Conservation (phyloP, 2,113 vertebrate genomes). For the Mixornis gularis region DNA sequence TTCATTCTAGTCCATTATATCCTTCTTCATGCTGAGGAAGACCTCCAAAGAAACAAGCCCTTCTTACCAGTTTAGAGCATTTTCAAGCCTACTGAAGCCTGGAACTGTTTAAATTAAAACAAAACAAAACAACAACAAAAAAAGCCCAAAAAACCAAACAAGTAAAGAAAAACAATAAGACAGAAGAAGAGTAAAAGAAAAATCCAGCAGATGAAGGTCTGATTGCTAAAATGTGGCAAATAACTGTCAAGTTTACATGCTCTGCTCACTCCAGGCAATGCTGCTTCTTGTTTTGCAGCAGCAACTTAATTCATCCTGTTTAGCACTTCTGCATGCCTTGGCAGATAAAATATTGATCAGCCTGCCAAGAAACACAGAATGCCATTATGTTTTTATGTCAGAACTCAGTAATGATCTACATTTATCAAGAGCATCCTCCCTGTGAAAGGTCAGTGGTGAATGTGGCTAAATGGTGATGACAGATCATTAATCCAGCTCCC, state of each 20-base stretch:
- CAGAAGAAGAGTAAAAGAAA: not conserved
- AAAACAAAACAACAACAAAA: not conserved
- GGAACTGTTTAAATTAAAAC: not conserved
- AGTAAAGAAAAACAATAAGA: not conserved
- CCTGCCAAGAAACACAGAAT: constrained; percentile 63
- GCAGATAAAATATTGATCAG: constrained; percentile 80
- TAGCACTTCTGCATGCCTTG: constrained; percentile 61
- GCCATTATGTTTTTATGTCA: constrained; percentile 77
- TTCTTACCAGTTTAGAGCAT: not conserved
- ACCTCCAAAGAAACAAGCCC: not conserved
- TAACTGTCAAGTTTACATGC: not conserved
- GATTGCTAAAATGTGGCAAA: not conserved
- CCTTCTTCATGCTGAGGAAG: not conserved
- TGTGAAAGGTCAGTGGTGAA: constrained; percentile 77
- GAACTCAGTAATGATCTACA: constrained; percentile 80
- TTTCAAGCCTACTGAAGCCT: not conserved
- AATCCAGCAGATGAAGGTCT: not conserved
- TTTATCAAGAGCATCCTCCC: constrained; percentile 76
- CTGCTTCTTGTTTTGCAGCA: not conserved
- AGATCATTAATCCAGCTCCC: constrained; percentile 80
- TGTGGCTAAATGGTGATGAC: constrained; percentile 77
- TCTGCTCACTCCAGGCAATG: not conserved
- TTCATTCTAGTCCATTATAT: not conserved
- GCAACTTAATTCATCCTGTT: constrained; percentile 34
- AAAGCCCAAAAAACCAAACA: too few species aligned